Conservation (phyloP, 2,797 vertebrate genomes). For the Gastrophryne carolinensis region DNA sequence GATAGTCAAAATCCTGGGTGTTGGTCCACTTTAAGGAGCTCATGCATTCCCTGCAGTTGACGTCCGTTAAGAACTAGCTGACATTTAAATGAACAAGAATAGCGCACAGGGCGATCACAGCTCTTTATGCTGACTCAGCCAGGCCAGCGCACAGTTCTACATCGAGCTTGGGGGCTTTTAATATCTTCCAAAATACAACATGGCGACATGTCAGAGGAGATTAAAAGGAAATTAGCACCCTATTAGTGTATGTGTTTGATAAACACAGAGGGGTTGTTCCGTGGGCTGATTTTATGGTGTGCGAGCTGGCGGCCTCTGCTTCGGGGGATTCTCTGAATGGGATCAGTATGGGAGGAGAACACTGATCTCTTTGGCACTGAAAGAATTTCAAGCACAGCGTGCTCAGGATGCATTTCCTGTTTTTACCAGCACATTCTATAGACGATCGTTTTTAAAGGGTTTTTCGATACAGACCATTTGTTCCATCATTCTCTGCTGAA, state of each 20-base stretch:
- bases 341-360: background rate
- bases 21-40: background rate
- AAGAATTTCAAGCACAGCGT: background rate
- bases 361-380: background rate
- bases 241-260: background rate
- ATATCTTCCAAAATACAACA: background rate
- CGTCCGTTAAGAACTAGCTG: background rate
- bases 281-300: background rate
- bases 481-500: too few species aligned
- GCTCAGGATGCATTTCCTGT: background rate
- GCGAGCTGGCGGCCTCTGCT: background rate
- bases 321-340: background rate
- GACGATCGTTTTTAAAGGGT: too few species aligned
- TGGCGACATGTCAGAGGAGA: background rate
- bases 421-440: too few species aligned
- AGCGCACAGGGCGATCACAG: background rate
- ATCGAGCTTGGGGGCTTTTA: background rate
- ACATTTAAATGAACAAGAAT: constrained; percentile 34
- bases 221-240: background rate
- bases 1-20: too few species aligned
- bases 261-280: background rate
- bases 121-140: background rate
- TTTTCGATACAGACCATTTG: too few species aligned
- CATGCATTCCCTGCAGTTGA: background rate
- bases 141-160: background rate